Conservation (phyloP, 2,113 vertebrate genomes). For the Addax nasomaculatus region DNA sequence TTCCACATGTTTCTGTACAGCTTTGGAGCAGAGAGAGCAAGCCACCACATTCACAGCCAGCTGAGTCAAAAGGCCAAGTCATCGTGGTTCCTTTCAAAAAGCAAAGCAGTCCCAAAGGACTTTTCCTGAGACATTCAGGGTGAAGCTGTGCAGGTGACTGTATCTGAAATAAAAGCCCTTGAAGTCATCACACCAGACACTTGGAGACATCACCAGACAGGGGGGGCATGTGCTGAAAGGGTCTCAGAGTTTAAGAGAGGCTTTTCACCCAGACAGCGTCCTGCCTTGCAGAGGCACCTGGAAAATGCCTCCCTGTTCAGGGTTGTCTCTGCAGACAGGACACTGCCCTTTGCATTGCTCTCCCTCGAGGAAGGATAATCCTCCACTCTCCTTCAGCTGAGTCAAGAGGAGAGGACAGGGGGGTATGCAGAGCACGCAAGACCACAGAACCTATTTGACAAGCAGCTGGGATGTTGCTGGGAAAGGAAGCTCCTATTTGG, state of each 20-base stretch:
- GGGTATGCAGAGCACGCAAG: fast-evolving
- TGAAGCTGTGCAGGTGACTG: background rate
- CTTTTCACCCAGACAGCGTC: background rate
- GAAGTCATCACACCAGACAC: background rate
- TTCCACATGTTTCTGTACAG: background rate
- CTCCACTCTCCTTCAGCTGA: background rate
- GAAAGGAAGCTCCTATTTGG: background rate
- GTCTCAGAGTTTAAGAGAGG: fast-evolving
- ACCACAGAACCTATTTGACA: background rate
- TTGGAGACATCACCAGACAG: background rate
- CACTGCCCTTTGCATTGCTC: background rate
- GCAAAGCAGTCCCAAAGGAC: fast-evolving
- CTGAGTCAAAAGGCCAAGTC: background rate
- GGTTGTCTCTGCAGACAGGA: background rate
- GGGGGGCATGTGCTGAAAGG: fast-evolving
- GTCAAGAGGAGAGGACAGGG: background rate
- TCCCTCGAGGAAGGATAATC: background rate
- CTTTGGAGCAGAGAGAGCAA: background rate
- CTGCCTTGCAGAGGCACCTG: fast-evolving
- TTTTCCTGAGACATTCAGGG: background rate
- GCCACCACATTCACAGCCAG: background rate
- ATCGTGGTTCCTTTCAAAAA: background rate
- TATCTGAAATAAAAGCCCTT: background rate
- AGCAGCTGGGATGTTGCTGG: background rate
- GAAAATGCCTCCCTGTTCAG: background rate